Evolutionary conservation across 2,888 invertebrate genomes (phyloP).

Genomic region (Nematopogon swammerdamellus): DNA sequence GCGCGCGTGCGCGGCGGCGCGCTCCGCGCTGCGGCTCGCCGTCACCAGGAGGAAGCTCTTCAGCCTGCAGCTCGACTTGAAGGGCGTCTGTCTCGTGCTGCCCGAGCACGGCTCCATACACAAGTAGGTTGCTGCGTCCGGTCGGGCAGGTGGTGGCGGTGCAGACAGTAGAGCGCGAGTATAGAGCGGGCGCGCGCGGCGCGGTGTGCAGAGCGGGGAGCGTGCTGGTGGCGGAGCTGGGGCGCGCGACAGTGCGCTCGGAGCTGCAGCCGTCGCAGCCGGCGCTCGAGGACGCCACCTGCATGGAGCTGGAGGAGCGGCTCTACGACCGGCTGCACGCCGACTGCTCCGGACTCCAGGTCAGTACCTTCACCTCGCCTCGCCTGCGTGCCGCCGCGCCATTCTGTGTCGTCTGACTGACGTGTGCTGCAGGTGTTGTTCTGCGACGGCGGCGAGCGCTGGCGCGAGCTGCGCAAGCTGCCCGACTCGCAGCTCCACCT

Average conservation of each 20-base stretch:
- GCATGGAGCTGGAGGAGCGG: slow-evolving; percentile 78
- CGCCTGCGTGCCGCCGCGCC: background rate
- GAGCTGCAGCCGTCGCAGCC: slow-evolving; percentile 69
- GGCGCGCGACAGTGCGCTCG: slow-evolving; percentile 64
- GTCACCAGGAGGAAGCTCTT: slow-evolving; percentile 51
- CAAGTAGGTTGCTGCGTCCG: slow-evolving; percentile 39
- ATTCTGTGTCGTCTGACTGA: background rate
- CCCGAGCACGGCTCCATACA: slow-evolving; percentile 70
- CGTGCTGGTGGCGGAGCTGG: slow-evolving; percentile 69
- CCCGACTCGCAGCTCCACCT: slow-evolving; percentile 74
- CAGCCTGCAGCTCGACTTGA: slow-evolving; percentile 69
- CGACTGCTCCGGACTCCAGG: slow-evolving; percentile 66
- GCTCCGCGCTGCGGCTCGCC: slow-evolving; percentile 46
- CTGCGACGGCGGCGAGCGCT: slow-evolving; percentile 63
- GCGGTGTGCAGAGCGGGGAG: slow-evolving; percentile 58
- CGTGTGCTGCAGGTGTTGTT: slow-evolving; percentile 38
- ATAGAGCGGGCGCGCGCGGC: background rate
- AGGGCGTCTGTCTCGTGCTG: slow-evolving; percentile 71
- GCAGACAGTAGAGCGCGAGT: slow-evolving; percentile 1
- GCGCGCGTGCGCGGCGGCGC: slow-evolving; percentile 41
- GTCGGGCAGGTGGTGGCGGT: no score
- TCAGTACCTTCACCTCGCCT: slow-evolving; percentile 17
- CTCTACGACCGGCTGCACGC: slow-evolving; percentile 74
- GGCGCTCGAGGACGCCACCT: slow-evolving; percentile 70
- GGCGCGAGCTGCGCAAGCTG: slow-evolving; percentile 68